phyloP scores from a whole-genome alignment of 1,140 invertebrate genomes.

The Lutraria rhynchaena region DNA sequence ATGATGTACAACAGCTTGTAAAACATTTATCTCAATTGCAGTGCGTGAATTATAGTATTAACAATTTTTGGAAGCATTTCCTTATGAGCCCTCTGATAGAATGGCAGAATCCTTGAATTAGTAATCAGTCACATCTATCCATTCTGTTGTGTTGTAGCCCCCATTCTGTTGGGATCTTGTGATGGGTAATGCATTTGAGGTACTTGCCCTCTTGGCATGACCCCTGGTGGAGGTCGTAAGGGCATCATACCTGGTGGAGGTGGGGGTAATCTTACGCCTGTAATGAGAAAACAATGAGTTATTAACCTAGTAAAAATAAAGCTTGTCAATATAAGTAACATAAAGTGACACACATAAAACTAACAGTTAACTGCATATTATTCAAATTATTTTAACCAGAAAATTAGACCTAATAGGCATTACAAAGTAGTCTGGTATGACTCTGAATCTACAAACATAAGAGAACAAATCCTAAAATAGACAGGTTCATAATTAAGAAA shows the following conservation, averaged over 20 bases:
- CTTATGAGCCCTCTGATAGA: too few species aligned
- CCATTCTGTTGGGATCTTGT: constrained; percentile 95
- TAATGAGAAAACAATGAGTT: constrained; percentile 56
- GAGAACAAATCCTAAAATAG: neutral
- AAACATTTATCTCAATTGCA: too few species aligned
- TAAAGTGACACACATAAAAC: neutral
- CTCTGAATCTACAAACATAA: too few species aligned
- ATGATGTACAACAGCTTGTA: too few species aligned
- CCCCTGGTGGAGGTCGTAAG: constrained; percentile 84
- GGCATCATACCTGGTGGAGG: constrained; percentile 85
- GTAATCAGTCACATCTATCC: constrained; percentile 32
- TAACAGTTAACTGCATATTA: too few species aligned
- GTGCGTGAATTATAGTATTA: too few species aligned
- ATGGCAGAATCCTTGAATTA: too few species aligned
- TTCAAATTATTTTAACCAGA: too few species aligned
- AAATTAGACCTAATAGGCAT: too few species aligned
- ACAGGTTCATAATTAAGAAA: neutral
- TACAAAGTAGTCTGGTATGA: too few species aligned
- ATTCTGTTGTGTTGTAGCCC: constrained; percentile 80
- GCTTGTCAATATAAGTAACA: neutral
- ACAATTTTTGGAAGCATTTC: too few species aligned
- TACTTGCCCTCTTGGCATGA: constrained; percentile 81
- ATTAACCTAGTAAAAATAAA: neutral
- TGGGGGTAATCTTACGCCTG: constrained; percentile 78
- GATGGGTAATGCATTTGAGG: constrained; percentile 93